Conservation (phyloP, 2,113 vertebrate genomes). For the Anser brachyrhynchus region DNA sequence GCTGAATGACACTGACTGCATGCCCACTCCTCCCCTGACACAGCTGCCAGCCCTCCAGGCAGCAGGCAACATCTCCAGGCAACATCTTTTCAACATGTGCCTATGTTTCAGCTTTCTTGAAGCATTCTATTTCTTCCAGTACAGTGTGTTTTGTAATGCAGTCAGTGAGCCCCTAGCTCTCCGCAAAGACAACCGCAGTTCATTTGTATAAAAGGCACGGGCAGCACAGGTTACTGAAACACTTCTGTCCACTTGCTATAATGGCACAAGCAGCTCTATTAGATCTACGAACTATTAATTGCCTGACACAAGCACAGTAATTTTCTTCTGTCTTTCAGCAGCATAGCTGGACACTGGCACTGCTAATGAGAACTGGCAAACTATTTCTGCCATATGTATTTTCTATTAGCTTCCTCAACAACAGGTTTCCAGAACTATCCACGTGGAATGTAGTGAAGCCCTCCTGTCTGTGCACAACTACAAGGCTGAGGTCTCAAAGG, state of each 20-base stretch:
- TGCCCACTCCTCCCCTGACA: neutral
- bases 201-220: neutral
- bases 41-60: neutral
- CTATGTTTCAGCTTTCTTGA: neutral
- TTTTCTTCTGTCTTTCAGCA: neutral
- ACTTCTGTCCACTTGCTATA: neutral
- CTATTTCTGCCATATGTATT: neutral
- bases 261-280: neutral
- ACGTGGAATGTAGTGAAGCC: neutral
- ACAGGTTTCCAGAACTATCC: neutral
- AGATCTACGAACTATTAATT: neutral
- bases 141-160: neutral
- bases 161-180: neutral
- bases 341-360: no score
- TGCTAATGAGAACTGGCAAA: neutral
- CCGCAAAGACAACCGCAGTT: neutral
- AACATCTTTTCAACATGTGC: neutral
- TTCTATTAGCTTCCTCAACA: neutral
- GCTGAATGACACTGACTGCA: neutral
- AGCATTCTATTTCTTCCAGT: accelerated
- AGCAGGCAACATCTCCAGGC: neutral
- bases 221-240: neutral
- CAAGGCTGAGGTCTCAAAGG: neutral
- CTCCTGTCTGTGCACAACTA: neutral
- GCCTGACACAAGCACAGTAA: neutral